Base-by-base conservation (phyloP, 2,113 vertebrate species). In the Gadus chalcogrammus region DNA sequence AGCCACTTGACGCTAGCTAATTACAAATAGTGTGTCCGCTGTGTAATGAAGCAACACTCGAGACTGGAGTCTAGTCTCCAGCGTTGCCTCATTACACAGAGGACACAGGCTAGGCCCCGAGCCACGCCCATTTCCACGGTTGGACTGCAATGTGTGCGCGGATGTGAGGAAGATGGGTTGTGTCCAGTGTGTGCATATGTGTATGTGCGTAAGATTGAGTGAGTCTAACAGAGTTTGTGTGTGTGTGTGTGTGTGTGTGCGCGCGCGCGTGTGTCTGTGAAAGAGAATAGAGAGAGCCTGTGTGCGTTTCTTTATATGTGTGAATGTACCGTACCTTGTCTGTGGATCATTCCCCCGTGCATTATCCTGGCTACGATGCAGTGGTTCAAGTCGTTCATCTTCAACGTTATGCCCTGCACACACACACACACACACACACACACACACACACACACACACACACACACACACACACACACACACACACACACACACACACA, bases 271-370 rank as follows among this genome's bases (percentile, higher is more conserved):
- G 6, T 48, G 42, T 48, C 2, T 52, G 16, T 5, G 0, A 24
- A 42, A 1, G 8, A 42, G 52, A 35, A 18, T 60, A 28, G 61
- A 15, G n/a, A 56, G 64, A 48, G 35, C 35, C 20, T 31, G 27
- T 61, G 38, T 42, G 38, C 11, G 38, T 42, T 6, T 16, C 20
- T 53, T 18, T 6, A 13, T 42, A 15, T 18, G 15, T 58, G 8
- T 38, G 38, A 6, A n/a, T 1, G 48, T 67, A 38, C 6, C 0
- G 90, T 92, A 98, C 97, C 97, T 97, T 99, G 97, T 88, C 96
- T 94, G 83, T 99, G 97, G 89, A 99, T 99, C 97, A 99, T 99
- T 84, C 97, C 97, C 53, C 97, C 97, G 0, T 99, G 96, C 97
- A 99, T 98, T 85, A 99, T 99, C 90, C 97, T 93, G 42, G 97